Evolutionary conservation across 2,797 vertebrate species (phyloP), one percentile per base, ranked within the genome.

Genomic region (Acipenser transmontanus): DNA sequence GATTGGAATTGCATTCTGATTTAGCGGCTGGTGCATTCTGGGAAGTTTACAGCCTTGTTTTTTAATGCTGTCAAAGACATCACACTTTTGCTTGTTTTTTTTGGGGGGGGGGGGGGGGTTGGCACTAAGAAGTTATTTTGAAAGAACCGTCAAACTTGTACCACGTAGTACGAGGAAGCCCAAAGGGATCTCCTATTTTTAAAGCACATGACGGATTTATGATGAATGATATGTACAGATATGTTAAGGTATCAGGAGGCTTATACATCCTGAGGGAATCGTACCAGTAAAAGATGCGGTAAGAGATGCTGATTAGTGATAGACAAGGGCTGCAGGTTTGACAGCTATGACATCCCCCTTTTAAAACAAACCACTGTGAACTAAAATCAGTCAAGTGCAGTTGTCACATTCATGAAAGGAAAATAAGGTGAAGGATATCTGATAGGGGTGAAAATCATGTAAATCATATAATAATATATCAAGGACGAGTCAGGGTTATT

Each of bases 221-320:
- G 10, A 12, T 60, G 17, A 20, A 61, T n/a, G 13, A 61, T 61
- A 17, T 20, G 60, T 60, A 60, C 1, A 61, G 60, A 14, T 2
- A 61, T 61, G n/a, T 7, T 8, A 14, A 61, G 34, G 60, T 8
- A 61, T 61, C 17, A 34, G 8, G 17, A 34, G 60, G 12, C 34
- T 61, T 61, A 20, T 17, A 61, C 34, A 2, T 4, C 20, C 60
- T 12, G 6, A 17, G 60, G 17, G 60, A 61, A 8, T 20, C 34
- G 14, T 61, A 34, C n/a, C 14, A 6, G 60, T 47, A 47, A 61
- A 61, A 61, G 60, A 61, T 1, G 34, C 4, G 11, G 4, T 61
- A 61, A 61, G 47, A 60, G 59, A 61, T 34, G 34, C 13, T 20
- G 17, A 61, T 61, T 61, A 34, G 60, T 34, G 60, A 61, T 47